Percentiles rank a stretch among this genome's conserved stretches.
Conservation (phyloP, 2,888 invertebrate species). For the Xestoiulus laeticollis region DNA sequence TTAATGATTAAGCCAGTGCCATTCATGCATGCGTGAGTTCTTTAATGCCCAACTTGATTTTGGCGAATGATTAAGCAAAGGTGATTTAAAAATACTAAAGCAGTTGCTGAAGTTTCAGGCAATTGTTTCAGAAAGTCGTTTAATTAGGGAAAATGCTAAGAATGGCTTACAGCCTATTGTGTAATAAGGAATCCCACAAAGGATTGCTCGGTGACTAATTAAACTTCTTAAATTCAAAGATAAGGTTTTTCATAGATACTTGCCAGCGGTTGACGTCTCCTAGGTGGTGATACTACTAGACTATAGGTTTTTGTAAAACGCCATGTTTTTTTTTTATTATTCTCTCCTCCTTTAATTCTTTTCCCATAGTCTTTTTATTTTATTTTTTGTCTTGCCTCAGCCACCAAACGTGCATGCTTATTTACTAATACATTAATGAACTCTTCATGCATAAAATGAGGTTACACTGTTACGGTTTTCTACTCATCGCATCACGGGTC, state of each 20-base stretch:
- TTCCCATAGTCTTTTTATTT: neutral
- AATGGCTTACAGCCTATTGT: constrained; percentile 11
- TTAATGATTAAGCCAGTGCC: neutral
- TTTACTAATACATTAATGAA: constrained; percentile 48
- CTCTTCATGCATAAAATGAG: constrained; percentile 50
- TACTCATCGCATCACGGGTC: constrained; percentile 24
- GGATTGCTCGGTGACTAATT: constrained; percentile 18
- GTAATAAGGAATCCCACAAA: neutral
- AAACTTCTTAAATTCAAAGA: neutral
- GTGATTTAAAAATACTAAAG: neutral
- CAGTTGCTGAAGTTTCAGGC: neutral
- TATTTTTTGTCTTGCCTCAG: neutral
- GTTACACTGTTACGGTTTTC: constrained; percentile 46
- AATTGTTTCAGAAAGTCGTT: neutral
- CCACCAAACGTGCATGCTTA: constrained; percentile 30
- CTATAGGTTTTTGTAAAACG: neutral
- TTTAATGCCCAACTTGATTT: neutral
- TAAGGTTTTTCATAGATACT: neutral
- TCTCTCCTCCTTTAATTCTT: neutral
- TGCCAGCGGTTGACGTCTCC: neutral
- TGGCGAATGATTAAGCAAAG: neutral
- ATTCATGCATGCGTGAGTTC: neutral
- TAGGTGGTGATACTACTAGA: neutral
- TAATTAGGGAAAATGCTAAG: neutral
- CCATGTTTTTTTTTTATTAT: neutral